Conservation (phyloP, 2,113 vertebrate genomes). For the Caranx ignobilis region DNA sequence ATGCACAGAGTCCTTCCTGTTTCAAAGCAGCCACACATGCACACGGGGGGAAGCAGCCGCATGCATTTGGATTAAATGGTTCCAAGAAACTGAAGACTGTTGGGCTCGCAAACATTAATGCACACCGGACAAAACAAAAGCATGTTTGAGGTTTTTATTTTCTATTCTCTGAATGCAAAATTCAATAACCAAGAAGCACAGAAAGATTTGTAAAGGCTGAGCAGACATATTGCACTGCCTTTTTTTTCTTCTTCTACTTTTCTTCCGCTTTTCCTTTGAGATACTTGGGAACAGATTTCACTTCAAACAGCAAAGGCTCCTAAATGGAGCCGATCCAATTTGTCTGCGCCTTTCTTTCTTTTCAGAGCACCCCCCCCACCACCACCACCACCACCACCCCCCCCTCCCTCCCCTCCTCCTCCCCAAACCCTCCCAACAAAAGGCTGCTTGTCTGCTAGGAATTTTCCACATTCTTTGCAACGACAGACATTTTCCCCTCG, state of each 20-base stretch:
- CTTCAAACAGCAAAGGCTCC: constrained; percentile 89
- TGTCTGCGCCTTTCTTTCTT: constrained; percentile 94
- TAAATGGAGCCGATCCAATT: constrained; percentile 88
- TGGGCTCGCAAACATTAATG: neutral
- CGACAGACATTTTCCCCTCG: constrained; percentile 97
- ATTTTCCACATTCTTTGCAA: constrained; percentile 97
- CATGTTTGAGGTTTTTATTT: neutral
- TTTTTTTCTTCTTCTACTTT: neutral
- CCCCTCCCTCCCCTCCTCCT: constrained; percentile 16
- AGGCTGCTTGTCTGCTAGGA: constrained; percentile 94
- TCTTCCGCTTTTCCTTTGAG: constrained; percentile 27
- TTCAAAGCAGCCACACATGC: constrained; percentile 48
- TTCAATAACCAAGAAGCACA: constrained; percentile 52
- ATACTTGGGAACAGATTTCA: constrained; percentile 85
- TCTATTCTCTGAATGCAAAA: neutral
- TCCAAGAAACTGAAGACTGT: constrained; percentile 21
- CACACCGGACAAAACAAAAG: neutral
- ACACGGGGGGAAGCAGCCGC: constrained; percentile 4
- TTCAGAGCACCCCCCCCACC: constrained; percentile 86
- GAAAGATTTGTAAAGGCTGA: constrained; percentile 7
- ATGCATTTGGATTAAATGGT: constrained; percentile 30
- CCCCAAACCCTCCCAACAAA: constrained; percentile 89
- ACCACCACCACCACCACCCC: neutral
- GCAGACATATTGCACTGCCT: constrained; percentile 59
- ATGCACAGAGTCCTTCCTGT: constrained; percentile 44